These are phyloP conservation scores for Neodiprion virginianus DNA, from an alignment of 1,140 invertebrate species.

Conservation along the genomic window DNA sequence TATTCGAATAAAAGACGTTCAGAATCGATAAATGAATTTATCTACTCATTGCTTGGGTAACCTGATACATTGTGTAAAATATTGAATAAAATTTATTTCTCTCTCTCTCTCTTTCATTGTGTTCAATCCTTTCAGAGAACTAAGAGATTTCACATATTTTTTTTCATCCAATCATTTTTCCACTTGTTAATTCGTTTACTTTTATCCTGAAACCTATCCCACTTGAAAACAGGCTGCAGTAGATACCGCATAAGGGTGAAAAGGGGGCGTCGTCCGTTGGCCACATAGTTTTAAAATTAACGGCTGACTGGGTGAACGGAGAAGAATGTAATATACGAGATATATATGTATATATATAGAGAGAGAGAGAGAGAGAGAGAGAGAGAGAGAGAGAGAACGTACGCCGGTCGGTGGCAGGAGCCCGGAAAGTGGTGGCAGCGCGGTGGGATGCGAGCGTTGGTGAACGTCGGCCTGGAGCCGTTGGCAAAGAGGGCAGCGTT, in stretches of 20 bases:
- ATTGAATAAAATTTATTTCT: too few species aligned
- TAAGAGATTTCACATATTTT: not conserved
- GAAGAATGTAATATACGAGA: conserved; percentile 46
- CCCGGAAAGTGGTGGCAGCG: not conserved
- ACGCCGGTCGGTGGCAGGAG: not conserved
- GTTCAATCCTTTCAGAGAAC: too few species aligned
- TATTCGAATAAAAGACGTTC: too few species aligned
- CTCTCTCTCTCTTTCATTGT: too few species aligned
- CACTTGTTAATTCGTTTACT: not conserved
- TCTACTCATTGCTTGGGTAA: too few species aligned
- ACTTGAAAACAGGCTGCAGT: not conserved
- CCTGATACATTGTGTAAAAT: too few species aligned
- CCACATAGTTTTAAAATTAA: conserved; percentile 33
- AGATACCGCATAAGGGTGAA: not conserved
- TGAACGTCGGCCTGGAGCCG: not conserved
- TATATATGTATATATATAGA: too few species aligned
- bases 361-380: not conserved
- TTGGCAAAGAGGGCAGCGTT: conserved; percentile 7
- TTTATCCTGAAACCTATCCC: not conserved
- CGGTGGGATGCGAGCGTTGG: not conserved
- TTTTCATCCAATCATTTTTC: not conserved
- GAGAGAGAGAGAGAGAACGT: conserved; percentile 5
- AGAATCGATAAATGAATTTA: too few species aligned
- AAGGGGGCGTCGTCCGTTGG: conserved; percentile 5
- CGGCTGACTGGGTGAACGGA: conserved; percentile 45